Conservation (phyloP, 2,113 vertebrate species). For the Stomatorhinus ivindoensis region DNA sequence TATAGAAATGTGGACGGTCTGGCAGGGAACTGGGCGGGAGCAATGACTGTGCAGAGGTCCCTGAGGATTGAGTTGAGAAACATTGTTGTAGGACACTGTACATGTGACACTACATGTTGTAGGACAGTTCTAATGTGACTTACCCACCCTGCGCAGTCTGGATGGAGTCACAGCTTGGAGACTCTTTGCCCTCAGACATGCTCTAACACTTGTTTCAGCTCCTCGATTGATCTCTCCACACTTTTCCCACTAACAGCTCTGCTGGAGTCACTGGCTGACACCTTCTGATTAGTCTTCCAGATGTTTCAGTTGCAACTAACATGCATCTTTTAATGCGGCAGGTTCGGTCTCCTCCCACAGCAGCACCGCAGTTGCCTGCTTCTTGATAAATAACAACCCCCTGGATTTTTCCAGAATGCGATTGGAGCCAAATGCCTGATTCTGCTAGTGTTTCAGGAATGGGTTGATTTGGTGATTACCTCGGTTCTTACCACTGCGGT, state of each 20-base stretch:
- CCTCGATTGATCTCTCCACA: not conserved
- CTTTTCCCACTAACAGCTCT: not conserved
- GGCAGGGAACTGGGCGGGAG: not conserved
- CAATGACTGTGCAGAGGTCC: no score
- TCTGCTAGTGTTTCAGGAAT: not conserved
- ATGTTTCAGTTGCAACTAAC: not conserved
- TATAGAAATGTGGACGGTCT: not conserved
- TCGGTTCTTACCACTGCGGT: not conserved
- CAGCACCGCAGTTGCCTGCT: not conserved
- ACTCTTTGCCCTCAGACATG: not conserved
- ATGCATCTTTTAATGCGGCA: not conserved
- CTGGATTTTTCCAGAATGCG: not conserved
- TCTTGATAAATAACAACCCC: not conserved
- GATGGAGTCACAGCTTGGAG: not conserved
- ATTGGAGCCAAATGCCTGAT: not conserved
- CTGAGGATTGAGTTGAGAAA: not conserved
- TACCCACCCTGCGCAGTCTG: not conserved
- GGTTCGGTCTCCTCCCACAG: not conserved
- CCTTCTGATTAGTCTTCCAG: not conserved
- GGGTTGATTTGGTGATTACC: not conserved
- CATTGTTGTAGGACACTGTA: not conserved
- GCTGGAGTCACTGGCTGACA: not conserved
- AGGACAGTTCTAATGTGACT: not conserved
- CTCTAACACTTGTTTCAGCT: not conserved
- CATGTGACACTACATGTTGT: no score